These are phyloP conservation scores for Listronotus oregonensis DNA, from an alignment of 1,140 invertebrate species.

Conservation along the genomic window DNA sequence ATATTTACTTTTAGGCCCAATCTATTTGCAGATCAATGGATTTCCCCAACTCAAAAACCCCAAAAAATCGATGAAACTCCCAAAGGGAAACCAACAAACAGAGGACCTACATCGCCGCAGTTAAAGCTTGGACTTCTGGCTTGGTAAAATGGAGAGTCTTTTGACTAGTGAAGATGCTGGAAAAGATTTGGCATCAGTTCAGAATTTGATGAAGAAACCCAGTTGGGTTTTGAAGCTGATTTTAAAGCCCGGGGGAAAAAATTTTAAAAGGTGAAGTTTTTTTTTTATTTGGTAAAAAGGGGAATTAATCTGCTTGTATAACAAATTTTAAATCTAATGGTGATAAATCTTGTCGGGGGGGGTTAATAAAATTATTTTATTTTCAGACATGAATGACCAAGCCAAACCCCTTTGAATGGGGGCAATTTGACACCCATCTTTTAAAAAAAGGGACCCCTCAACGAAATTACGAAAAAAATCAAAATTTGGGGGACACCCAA, in stretches of 20 bases:
- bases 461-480: slow-evolving; percentile 91
- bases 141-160: slow-evolving; percentile 97
- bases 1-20: slow-evolving; percentile 62
- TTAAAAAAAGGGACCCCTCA: slow-evolving; percentile 91
- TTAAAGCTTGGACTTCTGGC: slow-evolving; percentile 99
- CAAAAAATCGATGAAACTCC: slow-evolving; percentile 96
- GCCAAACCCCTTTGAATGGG: slow-evolving; percentile 90
- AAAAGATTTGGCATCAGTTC: slow-evolving; percentile 97
- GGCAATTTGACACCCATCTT: slow-evolving; percentile 92
- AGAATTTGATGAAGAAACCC: slow-evolving; percentile 99
- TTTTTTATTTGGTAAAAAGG: no score
- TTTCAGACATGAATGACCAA: slow-evolving; percentile 86
- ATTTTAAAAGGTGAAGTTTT: slow-evolving; percentile 77
- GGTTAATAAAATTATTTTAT: slow-evolving; percentile 23
- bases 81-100: slow-evolving; percentile 99
- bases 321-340: no score
- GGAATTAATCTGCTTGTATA: no score
- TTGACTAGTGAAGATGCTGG: slow-evolving; percentile 96
- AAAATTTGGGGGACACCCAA: slow-evolving; percentile 90
- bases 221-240: slow-evolving; percentile 96
- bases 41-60: slow-evolving; percentile 95
- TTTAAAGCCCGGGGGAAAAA: slow-evolving; percentile 93
- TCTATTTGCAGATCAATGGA: slow-evolving; percentile 98
- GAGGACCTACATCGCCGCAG: slow-evolving; percentile 97
- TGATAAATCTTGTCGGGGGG: no score